phyloP scores from a whole-genome alignment of 2,888 invertebrate genomes.

The Rhynchonema sp. region DNA sequence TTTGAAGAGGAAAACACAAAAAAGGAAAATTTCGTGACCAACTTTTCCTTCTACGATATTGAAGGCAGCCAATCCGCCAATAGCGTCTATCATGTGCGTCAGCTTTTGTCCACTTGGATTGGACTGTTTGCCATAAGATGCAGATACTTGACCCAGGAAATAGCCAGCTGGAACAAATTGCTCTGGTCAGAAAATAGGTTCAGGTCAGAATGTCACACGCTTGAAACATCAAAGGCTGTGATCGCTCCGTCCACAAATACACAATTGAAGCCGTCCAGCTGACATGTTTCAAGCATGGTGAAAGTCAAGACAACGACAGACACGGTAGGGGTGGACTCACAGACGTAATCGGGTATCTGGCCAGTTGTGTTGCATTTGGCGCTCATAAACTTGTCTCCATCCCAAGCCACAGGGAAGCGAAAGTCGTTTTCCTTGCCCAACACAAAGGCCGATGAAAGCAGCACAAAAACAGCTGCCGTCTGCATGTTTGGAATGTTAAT shows the following conservation, averaged over 20 bases:
- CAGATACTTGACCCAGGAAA: slow-evolving; percentile 26
- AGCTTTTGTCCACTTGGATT: slow-evolving; percentile 22
- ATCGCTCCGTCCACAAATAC: too few relatives aligned
- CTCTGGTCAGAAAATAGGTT: neutral
- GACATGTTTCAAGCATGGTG: neutral
- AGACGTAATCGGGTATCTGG: neutral
- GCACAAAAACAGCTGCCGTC: too few relatives aligned
- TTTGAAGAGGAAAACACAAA: too few relatives aligned
- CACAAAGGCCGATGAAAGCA: too few relatives aligned
- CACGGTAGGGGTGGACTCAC: neutral
- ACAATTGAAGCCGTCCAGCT: neutral
- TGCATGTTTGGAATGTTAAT: too few relatives aligned
- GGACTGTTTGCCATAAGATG: slow-evolving; percentile 21
- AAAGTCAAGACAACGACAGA: neutral
- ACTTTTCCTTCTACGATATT: slow-evolving; percentile 22
- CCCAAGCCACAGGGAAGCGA: slow-evolving; percentile 4
- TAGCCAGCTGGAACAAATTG: slow-evolving; percentile 18
- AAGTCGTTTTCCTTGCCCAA: too few relatives aligned
- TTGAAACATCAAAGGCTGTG: too few relatives aligned
- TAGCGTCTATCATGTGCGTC: slow-evolving; percentile 26
- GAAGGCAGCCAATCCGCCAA: slow-evolving; percentile 24
- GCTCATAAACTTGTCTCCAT: slow-evolving; percentile 4
- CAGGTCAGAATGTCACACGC: neutral
- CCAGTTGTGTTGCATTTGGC: neutral
- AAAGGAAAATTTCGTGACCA: neutral